Evolutionary conservation across 2,888 invertebrate species (phyloP).

Genomic region (Lysandra bellargus): DNA sequence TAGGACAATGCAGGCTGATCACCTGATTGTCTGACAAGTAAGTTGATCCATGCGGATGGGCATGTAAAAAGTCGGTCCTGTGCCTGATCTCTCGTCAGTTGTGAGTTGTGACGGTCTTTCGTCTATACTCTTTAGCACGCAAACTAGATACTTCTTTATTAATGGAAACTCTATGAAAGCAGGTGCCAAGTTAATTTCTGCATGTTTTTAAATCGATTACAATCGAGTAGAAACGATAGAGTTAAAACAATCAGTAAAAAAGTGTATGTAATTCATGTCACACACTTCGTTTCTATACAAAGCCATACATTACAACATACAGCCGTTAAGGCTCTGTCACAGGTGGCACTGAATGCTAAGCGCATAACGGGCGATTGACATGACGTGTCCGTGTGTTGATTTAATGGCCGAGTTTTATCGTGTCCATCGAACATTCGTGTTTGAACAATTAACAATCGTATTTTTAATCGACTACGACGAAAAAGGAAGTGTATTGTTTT

Average conservation of each 20-base stretch:
- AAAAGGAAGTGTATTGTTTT: not conserved
- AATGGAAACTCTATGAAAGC: not conserved
- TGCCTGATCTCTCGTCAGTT: too few species aligned
- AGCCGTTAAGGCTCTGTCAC: slow-evolving; percentile 3
- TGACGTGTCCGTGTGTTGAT: slow-evolving; percentile 2
- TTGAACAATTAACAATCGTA: not conserved
- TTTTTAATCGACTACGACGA: not conserved
- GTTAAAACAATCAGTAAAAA: not conserved
- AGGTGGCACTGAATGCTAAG: not conserved
- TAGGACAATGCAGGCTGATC: too few species aligned
- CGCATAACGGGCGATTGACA: slow-evolving; percentile 11
- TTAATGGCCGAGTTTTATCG: slow-evolving; percentile 8
- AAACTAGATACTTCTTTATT: not conserved
- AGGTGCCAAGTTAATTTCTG: not conserved
- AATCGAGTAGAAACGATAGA: not conserved
- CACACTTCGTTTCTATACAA: not conserved
- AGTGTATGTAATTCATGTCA: slow-evolving; percentile 3
- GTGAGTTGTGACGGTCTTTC: too few species aligned
- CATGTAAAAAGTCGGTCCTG: too few species aligned
- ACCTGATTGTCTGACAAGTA: too few species aligned
- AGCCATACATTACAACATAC: slow-evolving; percentile 9
- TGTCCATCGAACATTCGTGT: not conserved
- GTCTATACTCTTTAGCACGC: too few species aligned
- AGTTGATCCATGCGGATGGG: too few species aligned
- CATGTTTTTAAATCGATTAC: not conserved